Evolutionary conservation across 2,797 vertebrate species (phyloP).

Genomic region (Crax fasciolata): DNA sequence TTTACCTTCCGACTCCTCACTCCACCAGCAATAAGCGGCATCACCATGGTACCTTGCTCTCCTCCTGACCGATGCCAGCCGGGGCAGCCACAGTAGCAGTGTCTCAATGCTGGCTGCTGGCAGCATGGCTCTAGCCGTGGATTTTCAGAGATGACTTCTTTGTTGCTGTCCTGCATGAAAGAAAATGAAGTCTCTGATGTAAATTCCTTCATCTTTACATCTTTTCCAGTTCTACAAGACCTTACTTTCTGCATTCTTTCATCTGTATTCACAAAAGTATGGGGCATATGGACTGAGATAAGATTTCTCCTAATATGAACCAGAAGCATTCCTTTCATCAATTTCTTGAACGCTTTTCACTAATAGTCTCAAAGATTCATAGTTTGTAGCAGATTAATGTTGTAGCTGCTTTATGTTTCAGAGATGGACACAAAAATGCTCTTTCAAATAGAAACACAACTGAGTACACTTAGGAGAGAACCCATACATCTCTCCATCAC

Average conservation of each 20-base stretch:
- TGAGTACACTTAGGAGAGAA: not conserved
- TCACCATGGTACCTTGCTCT: not conserved
- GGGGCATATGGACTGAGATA: accelerated
- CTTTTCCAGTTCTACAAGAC: not conserved
- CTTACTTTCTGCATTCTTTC: not conserved
- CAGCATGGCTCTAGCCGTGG: accelerated
- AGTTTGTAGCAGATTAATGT: not conserved
- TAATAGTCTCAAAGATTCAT: not conserved
- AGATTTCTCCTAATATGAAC: not conserved
- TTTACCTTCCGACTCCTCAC: not conserved
- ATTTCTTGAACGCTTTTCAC: not conserved
- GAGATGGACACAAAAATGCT: not conserved
- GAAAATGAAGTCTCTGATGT: not conserved
- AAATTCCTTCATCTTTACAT: not conserved
- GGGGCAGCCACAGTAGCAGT: not conserved
- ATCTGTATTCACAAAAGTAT: not conserved
- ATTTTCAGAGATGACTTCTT: not conserved
- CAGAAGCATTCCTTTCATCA: not conserved
- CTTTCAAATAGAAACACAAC: not conserved
- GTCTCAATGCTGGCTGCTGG: not conserved
- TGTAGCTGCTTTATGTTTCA: not conserved
- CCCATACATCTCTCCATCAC: not conserved
- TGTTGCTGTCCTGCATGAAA: not conserved
- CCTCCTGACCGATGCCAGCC: not conserved
- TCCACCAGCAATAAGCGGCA: accelerated